Percentiles rank a stretch among this genome's conserved stretches.
phyloP scores from a whole-genome alignment of 2,888 invertebrate genomes.

The Diaperis boleti region DNA sequence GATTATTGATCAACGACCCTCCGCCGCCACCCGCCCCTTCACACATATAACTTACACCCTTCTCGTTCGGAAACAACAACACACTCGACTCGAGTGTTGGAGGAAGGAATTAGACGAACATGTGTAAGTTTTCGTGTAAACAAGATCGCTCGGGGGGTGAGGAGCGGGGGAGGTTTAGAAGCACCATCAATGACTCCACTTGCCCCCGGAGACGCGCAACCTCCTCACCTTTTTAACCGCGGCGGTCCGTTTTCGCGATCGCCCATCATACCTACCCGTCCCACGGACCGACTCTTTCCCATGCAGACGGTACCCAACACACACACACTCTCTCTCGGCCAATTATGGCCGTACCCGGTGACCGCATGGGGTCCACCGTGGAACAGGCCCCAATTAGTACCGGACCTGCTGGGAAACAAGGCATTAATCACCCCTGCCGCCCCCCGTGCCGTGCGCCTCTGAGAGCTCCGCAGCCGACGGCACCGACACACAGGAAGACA shows the following conservation, averaged over 20 bases:
- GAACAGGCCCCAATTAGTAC: slow-evolving; percentile 64
- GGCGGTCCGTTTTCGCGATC: too few relatives aligned
- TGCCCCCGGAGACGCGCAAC: slow-evolving; percentile 8
- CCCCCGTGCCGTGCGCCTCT: slow-evolving; percentile 7
- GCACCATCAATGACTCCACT: too few relatives aligned
- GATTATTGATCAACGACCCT: slow-evolving; percentile 31
- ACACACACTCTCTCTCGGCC: too few relatives aligned
- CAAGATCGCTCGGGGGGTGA: slow-evolving; percentile 16
- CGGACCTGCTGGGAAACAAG: slow-evolving; percentile 65
- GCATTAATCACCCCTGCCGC: slow-evolving; percentile 56
- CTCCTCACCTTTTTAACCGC: too few relatives aligned
- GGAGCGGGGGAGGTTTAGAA: neutral
- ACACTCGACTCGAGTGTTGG: slow-evolving; percentile 37
- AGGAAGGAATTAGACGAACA: slow-evolving; percentile 39
- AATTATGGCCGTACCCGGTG: slow-evolving; percentile 49
- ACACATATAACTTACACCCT: slow-evolving; percentile 42
- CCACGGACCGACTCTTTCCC: too few relatives aligned
- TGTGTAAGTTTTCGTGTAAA: slow-evolving; percentile 40
- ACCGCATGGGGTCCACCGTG: slow-evolving; percentile 51
- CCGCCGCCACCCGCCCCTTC: slow-evolving; percentile 27
- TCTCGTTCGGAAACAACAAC: slow-evolving; percentile 3
- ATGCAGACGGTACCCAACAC: slow-evolving; percentile 5
- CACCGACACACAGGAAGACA: slow-evolving; percentile 24
- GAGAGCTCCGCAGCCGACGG: neutral
- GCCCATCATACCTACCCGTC: too few relatives aligned